Conservation (phyloP, 2,113 vertebrate genomes). For the Alligator sinensis region DNA sequence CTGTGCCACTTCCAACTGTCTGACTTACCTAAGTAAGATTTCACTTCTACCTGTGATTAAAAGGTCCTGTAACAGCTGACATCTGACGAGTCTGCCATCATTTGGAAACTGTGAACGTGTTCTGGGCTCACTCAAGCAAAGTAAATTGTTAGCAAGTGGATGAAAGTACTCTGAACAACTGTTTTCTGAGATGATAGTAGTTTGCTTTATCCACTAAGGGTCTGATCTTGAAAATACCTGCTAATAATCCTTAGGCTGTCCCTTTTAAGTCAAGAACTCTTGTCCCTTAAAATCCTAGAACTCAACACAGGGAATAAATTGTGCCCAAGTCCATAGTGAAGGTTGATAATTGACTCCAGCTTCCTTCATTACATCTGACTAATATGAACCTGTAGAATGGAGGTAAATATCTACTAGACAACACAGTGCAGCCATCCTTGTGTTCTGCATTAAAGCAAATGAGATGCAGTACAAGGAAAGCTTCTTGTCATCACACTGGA, state of each 20-base stretch:
- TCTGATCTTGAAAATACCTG: neutral
- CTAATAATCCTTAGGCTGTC: neutral
- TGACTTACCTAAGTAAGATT: neutral
- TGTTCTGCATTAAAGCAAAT: no score
- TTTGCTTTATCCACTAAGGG: neutral
- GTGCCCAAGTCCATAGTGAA: neutral
- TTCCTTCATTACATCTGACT: neutral
- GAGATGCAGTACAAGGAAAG: no score
- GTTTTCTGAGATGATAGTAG: neutral
- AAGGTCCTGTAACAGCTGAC: neutral
- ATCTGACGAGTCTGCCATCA: neutral
- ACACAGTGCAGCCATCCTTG: neutral
- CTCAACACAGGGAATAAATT: neutral
- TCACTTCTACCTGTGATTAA: neutral
- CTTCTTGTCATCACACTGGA: no score
- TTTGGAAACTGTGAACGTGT: neutral
- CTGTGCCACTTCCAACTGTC: neutral
- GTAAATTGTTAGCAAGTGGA: neutral
- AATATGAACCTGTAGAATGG: neutral
- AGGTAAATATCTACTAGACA: neutral
- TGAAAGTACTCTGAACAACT: neutral
- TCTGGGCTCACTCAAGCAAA: neutral
- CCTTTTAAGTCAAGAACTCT: neutral
- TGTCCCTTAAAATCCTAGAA: neutral
- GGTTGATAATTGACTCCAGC: neutral